Conservation (phyloP, 2,888 invertebrate species). For the Urechis unicinctus region DNA sequence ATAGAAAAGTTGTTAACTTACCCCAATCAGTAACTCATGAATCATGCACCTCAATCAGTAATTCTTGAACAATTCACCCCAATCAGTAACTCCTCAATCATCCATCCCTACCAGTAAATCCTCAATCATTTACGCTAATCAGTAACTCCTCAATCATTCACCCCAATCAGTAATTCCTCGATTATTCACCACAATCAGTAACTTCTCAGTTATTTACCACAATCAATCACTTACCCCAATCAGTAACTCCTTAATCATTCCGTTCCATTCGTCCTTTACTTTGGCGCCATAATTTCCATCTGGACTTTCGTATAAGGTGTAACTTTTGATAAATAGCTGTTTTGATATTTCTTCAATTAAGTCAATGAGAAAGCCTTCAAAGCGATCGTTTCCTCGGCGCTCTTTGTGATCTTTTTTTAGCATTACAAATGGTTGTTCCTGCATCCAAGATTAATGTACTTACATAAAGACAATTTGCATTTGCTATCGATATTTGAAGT, state of each 20-base stretch:
- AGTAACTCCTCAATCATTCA: too few species aligned
- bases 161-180: too few species aligned
- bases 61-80: too few species aligned
- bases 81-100: too few species aligned
- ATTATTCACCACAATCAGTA: background rate
- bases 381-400: constrained; percentile 32
- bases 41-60: too few species aligned
- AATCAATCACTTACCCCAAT: constrained; percentile 31
- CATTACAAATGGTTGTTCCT: constrained; percentile 46
- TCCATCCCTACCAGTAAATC: too few species aligned
- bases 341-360: constrained; percentile 35
- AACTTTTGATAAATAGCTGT: constrained; percentile 32
- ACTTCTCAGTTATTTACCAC: background rate
- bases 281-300: constrained; percentile 43
- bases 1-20: too few species aligned
- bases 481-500: too few species aligned
- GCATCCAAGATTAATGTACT: too few species aligned
- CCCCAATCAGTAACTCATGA: too few species aligned
- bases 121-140: too few species aligned
- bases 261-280: constrained; percentile 38
- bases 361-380: constrained; percentile 43
- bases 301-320: constrained; percentile 38
- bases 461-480: too few species aligned
- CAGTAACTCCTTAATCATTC: constrained; percentile 45
- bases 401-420: constrained; percentile 24